Evolutionary conservation across 2,113 vertebrate genomes (phyloP), one percentile per base, ranked within the genome.

Genomic region (Rissa tridactyla): DNA sequence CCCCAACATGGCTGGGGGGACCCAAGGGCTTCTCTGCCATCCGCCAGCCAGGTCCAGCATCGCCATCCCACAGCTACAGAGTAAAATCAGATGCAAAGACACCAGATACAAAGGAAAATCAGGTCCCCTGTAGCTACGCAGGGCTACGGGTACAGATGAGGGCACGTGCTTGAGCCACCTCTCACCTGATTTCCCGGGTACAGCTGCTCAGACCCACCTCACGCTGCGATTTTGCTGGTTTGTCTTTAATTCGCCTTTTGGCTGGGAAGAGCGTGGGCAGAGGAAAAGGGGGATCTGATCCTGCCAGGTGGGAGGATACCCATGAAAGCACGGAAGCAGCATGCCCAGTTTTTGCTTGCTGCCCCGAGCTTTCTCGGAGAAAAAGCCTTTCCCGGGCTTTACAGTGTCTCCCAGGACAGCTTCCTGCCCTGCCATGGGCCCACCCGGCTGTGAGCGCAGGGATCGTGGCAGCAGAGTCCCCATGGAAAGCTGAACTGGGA

Each of bases 381-480:
- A 49, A 47, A 49, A 49, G 21, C 20, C 47, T 22, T 17, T 18
- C 40, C 54, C 0, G 2, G 46, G n/a, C 60, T 70, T 34, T 7
- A 1, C 0, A 6, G 21, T n/a, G 62, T 55, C 36, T 57, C 44
- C 52, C 46, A n/a, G 49, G 30, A 36, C 18, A 58, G 40, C 15
- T 8, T 19, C 34, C 15, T 51, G 15, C 0, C 15, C 0, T 0
- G 17, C 27, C 6, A 0, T 1, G 5, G 15, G 18, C 25, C 34
- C 25, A 7, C 5, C 1, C 8, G 9, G 51, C 51, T 40, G 20
- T 0, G 10, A 64, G 68, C 5, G 0, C 84, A 13, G 29, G 44
- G 81, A 72, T 30, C 1, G 2, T 32, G n/a, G 6, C 0, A 2
- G 76, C 77, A 46, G 15, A 18, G 6, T 13, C 29, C 54, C 26